phyloP scores from a whole-genome alignment of 2,113 vertebrate species.

The Pachypanchax playfairii region DNA sequence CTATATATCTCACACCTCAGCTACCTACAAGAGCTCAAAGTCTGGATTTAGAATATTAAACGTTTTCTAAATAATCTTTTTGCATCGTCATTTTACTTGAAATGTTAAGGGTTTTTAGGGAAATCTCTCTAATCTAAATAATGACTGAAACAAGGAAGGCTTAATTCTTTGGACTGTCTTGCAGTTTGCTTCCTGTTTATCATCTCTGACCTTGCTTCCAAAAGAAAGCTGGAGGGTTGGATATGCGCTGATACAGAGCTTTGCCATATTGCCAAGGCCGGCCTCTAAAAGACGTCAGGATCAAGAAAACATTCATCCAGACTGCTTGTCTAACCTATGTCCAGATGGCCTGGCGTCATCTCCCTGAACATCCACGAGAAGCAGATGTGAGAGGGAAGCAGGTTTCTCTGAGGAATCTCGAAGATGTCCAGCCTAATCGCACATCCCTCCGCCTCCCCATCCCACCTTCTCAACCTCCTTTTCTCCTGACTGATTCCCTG shows the following conservation, averaged over 20 bases:
- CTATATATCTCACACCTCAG: constrained; percentile 63
- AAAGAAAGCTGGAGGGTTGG: constrained; percentile 65
- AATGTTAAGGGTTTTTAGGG: too few species aligned
- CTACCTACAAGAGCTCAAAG: neutral
- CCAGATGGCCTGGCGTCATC: constrained; percentile 77
- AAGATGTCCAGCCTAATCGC: constrained; percentile 51
- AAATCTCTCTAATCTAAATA: constrained; percentile 1
- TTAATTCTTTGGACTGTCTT: constrained; percentile 45
- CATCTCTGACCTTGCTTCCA: constrained; percentile 73
- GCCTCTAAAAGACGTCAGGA: constrained; percentile 51
- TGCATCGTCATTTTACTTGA: too few species aligned
- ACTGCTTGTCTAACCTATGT: constrained; percentile 41
- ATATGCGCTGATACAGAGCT: constrained; percentile 72
- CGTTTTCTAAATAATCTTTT: too few species aligned
- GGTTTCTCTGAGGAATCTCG: constrained; percentile 66
- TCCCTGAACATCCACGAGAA: constrained; percentile 63
- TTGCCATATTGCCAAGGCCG: constrained; percentile 72
- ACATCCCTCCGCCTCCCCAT: constrained; percentile 37
- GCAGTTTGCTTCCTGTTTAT: constrained; percentile 59
- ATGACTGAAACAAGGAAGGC: neutral
- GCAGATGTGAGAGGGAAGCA: constrained; percentile 75
- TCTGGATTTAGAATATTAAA: neutral
- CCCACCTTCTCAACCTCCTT: constrained; percentile 10
- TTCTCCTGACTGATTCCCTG: constrained; percentile 48
- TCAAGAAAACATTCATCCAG: constrained; percentile 53